A percentile compares a stretch with the other conserved stretches of the same genome.
phyloP scores from a whole-genome alignment of 1,140 invertebrate genomes.

The Bombus soroeensis region DNA sequence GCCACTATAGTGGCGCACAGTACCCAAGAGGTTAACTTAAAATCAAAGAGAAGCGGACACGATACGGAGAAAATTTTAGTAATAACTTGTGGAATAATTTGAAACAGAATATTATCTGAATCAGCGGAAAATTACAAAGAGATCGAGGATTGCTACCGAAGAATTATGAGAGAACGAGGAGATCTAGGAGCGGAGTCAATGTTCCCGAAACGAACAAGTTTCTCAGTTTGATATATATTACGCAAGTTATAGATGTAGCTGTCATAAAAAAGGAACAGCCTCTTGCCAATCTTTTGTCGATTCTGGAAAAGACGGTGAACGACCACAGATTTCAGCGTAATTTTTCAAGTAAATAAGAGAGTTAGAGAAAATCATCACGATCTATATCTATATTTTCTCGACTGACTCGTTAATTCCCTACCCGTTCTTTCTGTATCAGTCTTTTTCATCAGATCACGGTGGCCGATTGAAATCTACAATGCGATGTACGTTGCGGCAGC shows the following conservation, averaged over 20 bases:
- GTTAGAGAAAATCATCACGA: not conserved
- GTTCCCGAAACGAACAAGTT: not conserved
- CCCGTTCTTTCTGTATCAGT: not conserved
- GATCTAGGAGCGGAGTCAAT: not conserved
- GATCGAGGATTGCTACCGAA: no score
- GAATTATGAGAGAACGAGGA: not conserved
- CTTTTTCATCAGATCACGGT: constrained; percentile 20
- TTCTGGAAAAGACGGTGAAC: not conserved
- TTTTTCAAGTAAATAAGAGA: not conserved
- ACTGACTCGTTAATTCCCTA: not conserved
- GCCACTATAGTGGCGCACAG: no score
- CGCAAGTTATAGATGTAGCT: not conserved
- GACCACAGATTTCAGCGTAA: not conserved
- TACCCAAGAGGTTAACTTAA: no score
- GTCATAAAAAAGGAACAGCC: not conserved
- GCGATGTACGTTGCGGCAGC: not conserved
- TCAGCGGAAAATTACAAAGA: no score
- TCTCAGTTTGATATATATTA: not conserved
- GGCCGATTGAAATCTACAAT: constrained; percentile 32
- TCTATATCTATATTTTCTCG: constrained; percentile 3
- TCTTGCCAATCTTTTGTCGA: not conserved
- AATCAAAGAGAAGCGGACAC: not conserved
- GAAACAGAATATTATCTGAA: no score
- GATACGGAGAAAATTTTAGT: not conserved
- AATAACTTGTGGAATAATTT: not conserved